Evolutionary conservation across 2,113 vertebrate genomes (phyloP), one percentile per base, ranked within the genome.

Genomic region (Colistium nudipinnis): DNA sequence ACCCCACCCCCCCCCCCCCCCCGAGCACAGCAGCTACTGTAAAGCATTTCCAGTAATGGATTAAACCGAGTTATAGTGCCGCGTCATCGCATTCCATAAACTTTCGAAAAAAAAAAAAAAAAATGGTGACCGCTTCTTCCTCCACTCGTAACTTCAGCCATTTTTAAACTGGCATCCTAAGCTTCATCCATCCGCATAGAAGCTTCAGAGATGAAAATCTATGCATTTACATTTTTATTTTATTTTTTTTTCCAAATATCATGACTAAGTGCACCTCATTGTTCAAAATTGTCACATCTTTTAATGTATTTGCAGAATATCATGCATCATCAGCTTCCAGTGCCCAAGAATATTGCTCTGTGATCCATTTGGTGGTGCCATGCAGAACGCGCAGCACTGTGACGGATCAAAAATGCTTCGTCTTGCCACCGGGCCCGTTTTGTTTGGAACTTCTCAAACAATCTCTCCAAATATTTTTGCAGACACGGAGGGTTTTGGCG

Each of bases 301-400:
- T n/a, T 31, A 45, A 57, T 69, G 41, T 36, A 57, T 66, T 53
- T 52, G 53, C 2, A 4, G 48, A 24, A 17, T 12, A 20, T 36
- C 31, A 70, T 33, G 36, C 14, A 41, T 70, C 19, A 70, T 57
- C 49, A 62, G 51, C 27, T 54, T 62, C 31, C 59, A 64, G 47
- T 60, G 33, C 39, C n/a, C 24, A 54, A 49, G 10, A 19, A 57
- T 20, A 25, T 33, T 38, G 24, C 20, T 28, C 27, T 24, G 38
- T 14, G 6, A 17, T 67, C 19, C 3, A 43, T 56, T 36, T 12
- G 30, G 31, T 43, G 20, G 43, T 20, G 8, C 35, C 35, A 24
- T 24, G 43, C 44, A 57, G 43, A 54, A 54, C 12, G 12, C 16
- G 3, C 4, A 12, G n/a, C n/a, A n/a, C n/a, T n/a, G n/a, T n/a